phyloP scores from a whole-genome alignment of 2,113 vertebrate species.

The Macrotis lagotis region DNA sequence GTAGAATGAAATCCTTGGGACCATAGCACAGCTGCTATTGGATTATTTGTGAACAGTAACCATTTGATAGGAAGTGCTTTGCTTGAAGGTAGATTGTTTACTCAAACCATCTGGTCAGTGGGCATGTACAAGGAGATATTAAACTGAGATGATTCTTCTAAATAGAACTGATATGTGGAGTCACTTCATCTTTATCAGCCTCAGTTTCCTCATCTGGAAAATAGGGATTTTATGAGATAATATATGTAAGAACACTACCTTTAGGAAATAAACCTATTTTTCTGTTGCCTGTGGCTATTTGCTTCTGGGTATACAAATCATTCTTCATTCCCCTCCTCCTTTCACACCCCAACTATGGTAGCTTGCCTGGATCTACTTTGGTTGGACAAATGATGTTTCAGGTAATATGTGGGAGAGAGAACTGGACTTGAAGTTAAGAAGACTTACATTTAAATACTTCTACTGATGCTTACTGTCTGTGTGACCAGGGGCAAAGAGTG shows the following conservation, averaged over 20 bases:
- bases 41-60: not conserved
- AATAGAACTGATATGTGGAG: not conserved
- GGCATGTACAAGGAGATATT: not conserved
- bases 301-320: too few relatives aligned
- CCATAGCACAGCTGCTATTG: too few relatives aligned
- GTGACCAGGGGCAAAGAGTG: slow-evolving; percentile 14
- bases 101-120: not conserved
- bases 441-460: slow-evolving; percentile 6
- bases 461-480: not conserved
- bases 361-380: not conserved
- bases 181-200: slow-evolving; percentile 9
- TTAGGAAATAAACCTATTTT: too few relatives aligned
- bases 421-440: not conserved
- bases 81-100: slow-evolving; percentile 14
- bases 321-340: too few relatives aligned
- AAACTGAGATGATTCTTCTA: not conserved
- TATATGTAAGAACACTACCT: too few relatives aligned
- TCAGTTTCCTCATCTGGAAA: not conserved
- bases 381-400: not conserved
- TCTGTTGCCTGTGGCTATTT: too few relatives aligned
- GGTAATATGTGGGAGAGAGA: not conserved
- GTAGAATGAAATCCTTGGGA: not conserved
- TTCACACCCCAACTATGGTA: too few relatives aligned
- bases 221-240: too few relatives aligned
- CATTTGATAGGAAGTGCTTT: not conserved